phyloP scores from a whole-genome alignment of 2,888 invertebrate species.

The Scaptomyza cyrtandrae region DNA sequence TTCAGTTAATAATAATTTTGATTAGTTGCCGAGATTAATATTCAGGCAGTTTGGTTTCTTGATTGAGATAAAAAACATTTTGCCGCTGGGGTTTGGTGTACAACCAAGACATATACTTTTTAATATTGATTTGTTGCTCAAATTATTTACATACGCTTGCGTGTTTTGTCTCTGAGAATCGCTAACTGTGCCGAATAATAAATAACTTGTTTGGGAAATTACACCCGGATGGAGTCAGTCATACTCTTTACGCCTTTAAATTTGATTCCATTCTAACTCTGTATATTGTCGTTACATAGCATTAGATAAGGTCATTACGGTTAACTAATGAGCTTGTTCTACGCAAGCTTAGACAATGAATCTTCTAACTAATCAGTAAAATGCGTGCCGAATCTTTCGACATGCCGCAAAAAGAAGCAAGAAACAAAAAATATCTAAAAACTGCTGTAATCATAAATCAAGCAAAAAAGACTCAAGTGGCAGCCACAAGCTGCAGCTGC shows the following conservation, averaged over 20 bases:
- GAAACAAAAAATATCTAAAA: conserved; percentile 25
- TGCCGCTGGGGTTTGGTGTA: conserved; percentile 30
- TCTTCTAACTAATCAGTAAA: conserved; percentile 55
- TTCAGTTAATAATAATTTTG: conserved; percentile 55
- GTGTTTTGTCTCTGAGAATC: conserved; percentile 32
- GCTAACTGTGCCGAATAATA: conserved; percentile 48
- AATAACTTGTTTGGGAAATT: conserved; percentile 77
- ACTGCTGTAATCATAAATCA: conserved; percentile 73
- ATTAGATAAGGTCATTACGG: conserved; percentile 59
- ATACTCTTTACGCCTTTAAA: conserved; percentile 21
- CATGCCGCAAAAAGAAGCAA: conserved; percentile 56
- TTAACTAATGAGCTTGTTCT: conserved; percentile 66
- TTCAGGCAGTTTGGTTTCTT: conserved; percentile 34
- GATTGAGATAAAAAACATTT: conserved; percentile 46
- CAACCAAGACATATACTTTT: conserved; percentile 1
- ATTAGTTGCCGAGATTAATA: conserved; percentile 58
- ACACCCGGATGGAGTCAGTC: conserved; percentile 71
- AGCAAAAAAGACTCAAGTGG: conserved; percentile 60
- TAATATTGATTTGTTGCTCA: conserved; percentile 57
- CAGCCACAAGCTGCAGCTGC: conserved; percentile 53
- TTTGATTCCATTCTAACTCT: conserved; percentile 4
- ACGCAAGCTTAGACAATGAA: conserved; percentile 38
- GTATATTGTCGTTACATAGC: conserved; percentile 42
- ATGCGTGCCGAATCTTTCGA: conserved; percentile 73
- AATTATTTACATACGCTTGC: conserved; percentile 74